Evolutionary conservation across 1,140 invertebrate species (phyloP), one percentile per base, ranked within the genome.

Genomic region (Drosophila ercepeae): DNA sequence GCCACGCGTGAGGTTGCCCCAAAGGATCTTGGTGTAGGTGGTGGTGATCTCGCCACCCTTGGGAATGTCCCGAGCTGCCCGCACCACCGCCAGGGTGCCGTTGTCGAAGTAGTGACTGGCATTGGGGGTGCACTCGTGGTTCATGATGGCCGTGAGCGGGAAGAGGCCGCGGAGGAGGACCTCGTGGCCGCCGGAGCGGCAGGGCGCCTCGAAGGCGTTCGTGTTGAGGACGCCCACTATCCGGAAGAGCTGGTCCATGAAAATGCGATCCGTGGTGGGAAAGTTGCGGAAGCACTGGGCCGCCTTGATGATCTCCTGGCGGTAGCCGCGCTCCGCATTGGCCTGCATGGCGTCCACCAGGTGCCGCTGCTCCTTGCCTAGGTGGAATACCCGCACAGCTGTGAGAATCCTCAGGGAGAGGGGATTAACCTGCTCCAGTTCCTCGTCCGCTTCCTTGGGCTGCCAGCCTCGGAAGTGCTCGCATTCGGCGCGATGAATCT

Each of bases 111-210:
- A 95, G 61, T 96, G 94, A 21, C 93, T 94, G 0, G 95, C 95
- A 78, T 97, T 97, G 1, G 96, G 95, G 3, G 93, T 91, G 79
- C 96, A 97, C 41, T 92, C 93, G 78, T 97, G 96, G 90, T 96
- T 96, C 91, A 96, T 94, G 44, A 97, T 92, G 18, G 94, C 93
- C 0, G 94, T 94, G 14, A 96, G 90, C 1, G 95, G 95, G 90
- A 95, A 97, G 18, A 97, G 90, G 4, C 95, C 96, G 68, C 95
- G 92, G 23, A 95, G 90, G 76, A 93, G 94, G 45, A 92, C 92
- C 54, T 91, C 77, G 59, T 93, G 91, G 44, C 92, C 83, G 32
- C 92, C 92, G 23, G 84, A 77, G 2, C 92, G 92, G 19, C 89
- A 91, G 4, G 89, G 89, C 32, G 95, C 94, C 92, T 96, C 95